phyloP scores from a whole-genome alignment of 2,888 invertebrate genomes.

The Galeopsomyia nigrocyanea region DNA sequence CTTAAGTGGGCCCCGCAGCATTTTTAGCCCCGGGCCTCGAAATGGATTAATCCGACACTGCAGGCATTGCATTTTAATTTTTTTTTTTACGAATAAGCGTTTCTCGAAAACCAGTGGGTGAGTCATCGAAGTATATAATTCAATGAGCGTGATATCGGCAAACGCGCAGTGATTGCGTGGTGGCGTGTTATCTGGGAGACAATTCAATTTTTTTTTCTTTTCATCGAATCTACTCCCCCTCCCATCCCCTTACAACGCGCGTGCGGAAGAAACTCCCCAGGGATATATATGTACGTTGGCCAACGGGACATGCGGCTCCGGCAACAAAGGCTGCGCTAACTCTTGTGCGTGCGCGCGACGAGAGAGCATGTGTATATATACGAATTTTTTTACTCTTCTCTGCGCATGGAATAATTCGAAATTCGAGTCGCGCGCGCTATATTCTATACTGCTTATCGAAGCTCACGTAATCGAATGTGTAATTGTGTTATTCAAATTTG shows the following conservation, averaged over 20 bases:
- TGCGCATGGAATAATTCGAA: too few relatives aligned
- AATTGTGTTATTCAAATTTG: too few relatives aligned
- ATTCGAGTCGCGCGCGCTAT: too few relatives aligned
- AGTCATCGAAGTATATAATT: conserved; percentile 21
- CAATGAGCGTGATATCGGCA: conserved; percentile 24
- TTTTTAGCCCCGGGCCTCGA: too few relatives aligned
- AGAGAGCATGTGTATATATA: not conserved
- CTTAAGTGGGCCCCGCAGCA: too few relatives aligned
- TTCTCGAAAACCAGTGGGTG: conserved; percentile 5
- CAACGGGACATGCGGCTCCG: conserved; percentile 16
- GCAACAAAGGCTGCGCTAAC: conserved; percentile 27
- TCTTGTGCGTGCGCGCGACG: not conserved
- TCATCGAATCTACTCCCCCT: conserved; percentile 12
- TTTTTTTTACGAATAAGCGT: too few relatives aligned
- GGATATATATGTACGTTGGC: not conserved
- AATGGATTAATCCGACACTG: too few relatives aligned
- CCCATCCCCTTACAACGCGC: not conserved
- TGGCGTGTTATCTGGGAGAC: conserved; percentile 25
- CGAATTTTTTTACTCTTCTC: too few relatives aligned
- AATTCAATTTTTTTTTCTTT: conserved; percentile 38
- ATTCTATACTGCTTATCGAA: too few relatives aligned
- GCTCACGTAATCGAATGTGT: too few relatives aligned
- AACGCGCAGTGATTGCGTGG: not conserved
- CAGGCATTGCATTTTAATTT: too few relatives aligned
- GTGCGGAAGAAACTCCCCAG: conserved; percentile 18